Base-by-base conservation (phyloP, 2,797 vertebrate genomes). In the Onychomys leucogaster region DNA sequence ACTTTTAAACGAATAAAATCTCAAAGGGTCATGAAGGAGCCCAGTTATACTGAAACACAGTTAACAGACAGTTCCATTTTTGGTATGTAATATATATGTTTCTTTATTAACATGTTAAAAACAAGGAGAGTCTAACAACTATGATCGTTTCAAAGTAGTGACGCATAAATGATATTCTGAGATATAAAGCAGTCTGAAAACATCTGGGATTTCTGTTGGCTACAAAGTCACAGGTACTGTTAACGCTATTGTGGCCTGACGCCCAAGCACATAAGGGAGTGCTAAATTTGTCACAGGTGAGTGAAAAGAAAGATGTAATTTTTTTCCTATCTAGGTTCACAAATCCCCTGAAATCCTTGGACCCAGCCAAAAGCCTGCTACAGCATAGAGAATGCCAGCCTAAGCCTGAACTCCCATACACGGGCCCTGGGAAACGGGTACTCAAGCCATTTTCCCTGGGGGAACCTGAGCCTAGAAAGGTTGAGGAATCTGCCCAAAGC, bases 91-190 rank as follows among this genome's bases (percentile, higher is more conserved):
- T 91, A 95, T 81, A 92, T 89, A 94, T 75, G 61, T 63, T 97
- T 94, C 94, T 95, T 95, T 96, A 96, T 93, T 96, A 96, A 94
- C 87, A 95, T 81, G 80, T 94, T 82, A 85, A 96, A 96, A 95
- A 96, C 93, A 96, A 84, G 91, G 37, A 80, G 69, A 57, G 6
- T 84, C 90, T 94, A 92, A 90, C 92, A 95, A 92, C 89, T 69
- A 71, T 4, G 14, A 67, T 91, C 78, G 75, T 93, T 96, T 95
- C 94, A 41, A 95, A 67, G 82, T 43, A 41, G 87, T 61, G 90
- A 93, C 84, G 57, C 69, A 11, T 76, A 87, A 92, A 91, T 13
- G 23, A 12, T 95, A 75, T 80, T 92, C 67, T 65, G 91, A 81
- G 63, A 78, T 55, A 95, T 34, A 91, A 77, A 32, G 80, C 71